These are phyloP conservation scores for Abrostola triplasia DNA, from an alignment of 2,888 invertebrate genomes.

Conservation along the genomic window DNA sequence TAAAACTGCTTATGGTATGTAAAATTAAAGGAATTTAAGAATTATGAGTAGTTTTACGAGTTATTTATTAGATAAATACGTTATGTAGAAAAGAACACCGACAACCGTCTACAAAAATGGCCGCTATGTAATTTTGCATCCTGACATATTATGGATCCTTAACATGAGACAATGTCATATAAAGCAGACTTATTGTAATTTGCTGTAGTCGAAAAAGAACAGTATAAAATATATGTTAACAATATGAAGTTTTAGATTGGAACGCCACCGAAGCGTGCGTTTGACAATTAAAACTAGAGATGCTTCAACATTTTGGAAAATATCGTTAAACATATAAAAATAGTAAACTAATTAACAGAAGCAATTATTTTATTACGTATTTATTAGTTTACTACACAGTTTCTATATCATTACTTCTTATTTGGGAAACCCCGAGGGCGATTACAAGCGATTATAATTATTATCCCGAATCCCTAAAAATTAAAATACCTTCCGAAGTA, in stretches of 20 bases:
- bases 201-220: constrained; percentile 1
- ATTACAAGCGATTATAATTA: too few species aligned
- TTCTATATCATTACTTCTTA: too few species aligned
- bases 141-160: neutral
- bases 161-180: constrained; percentile 20
- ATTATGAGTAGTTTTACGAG: constrained; percentile 11
- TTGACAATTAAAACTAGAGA: constrained; percentile 53
- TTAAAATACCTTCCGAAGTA: too few species aligned
- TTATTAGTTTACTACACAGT: too few species aligned
- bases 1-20: constrained; percentile 6
- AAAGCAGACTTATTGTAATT: neutral
- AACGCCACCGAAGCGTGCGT: constrained; percentile 47
- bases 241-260: constrained; percentile 7
- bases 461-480: too few species aligned
- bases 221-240: neutral
- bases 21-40: constrained; percentile 15
- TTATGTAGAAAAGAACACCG: constrained; percentile 43
- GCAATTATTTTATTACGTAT: too few species aligned
- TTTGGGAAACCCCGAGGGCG: too few species aligned
- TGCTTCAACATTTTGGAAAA: constrained; percentile 14
- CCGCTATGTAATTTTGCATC: constrained; percentile 22
- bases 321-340: constrained; percentile 5
- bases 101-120: constrained; percentile 52
- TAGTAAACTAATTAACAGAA: neutral
- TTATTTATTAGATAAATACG: constrained; percentile 28